Conservation (phyloP, 2,113 vertebrate genomes). For the Alexandromys fortis region DNA sequence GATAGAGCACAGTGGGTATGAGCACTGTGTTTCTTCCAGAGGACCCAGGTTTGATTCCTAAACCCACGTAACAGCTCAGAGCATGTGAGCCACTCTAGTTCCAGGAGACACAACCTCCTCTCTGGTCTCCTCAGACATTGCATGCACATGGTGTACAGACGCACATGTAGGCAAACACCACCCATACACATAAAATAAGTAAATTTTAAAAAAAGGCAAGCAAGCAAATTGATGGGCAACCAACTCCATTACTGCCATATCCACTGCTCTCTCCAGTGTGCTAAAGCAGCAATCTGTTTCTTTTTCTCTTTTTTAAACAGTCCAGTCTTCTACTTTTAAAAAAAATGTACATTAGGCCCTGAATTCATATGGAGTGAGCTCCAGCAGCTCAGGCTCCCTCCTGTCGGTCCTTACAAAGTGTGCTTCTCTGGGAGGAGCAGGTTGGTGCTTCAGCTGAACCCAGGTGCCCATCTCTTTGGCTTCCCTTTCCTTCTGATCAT, state of each 20-base stretch:
- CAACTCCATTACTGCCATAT: background rate
- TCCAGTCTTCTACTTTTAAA: background rate
- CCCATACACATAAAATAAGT: background rate
- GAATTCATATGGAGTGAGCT: background rate
- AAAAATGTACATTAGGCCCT: background rate
- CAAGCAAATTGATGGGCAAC: background rate
- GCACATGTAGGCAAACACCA: background rate
- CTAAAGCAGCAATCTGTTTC: background rate
- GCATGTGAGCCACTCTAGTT: background rate
- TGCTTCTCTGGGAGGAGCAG: background rate
- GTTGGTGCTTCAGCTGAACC: background rate
- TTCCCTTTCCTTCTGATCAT: background rate
- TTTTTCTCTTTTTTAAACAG: background rate
- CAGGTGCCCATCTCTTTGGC: background rate
- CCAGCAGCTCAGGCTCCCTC: background rate
- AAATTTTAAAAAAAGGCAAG: background rate
- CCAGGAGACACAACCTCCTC: background rate
- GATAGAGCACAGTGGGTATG: background rate
- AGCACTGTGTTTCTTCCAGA: background rate
- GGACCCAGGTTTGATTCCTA: background rate
- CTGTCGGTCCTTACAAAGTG: background rate
- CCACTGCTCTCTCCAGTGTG: background rate
- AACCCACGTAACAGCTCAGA: background rate
- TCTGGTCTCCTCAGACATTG: background rate
- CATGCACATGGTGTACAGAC: background rate